Evolutionary conservation across 2,113 vertebrate genomes (phyloP).

Genomic region (Stigmatopora nigra): DNA sequence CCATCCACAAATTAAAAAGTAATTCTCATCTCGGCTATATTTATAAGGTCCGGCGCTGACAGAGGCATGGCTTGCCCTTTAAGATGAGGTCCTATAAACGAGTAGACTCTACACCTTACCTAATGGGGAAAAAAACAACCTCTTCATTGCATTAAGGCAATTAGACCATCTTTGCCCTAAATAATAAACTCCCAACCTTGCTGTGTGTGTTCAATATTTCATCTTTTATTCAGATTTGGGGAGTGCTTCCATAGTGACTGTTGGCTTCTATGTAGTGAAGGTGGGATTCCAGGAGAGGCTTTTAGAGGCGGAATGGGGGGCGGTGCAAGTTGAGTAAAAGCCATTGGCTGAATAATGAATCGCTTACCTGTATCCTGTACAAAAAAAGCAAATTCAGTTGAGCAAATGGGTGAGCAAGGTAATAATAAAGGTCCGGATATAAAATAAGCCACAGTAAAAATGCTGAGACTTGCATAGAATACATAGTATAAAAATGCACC

Average conservation of each 20-base stretch:
- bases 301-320: conserved; percentile 45
- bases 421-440: conserved; percentile 31
- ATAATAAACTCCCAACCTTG: conserved; percentile 71
- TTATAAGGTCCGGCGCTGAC: conserved; percentile 46
- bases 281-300: conserved; percentile 66
- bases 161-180: conserved; percentile 68
- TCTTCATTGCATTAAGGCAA: conserved; percentile 66
- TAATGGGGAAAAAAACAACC: conserved; percentile 42
- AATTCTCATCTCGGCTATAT: conserved; percentile 57
- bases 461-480: not conserved
- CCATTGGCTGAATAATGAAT: conserved; percentile 67
- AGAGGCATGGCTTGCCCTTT: conserved; percentile 30
- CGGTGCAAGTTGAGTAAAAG: conserved; percentile 64
- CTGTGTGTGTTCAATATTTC: conserved; percentile 69
- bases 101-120: conserved; percentile 33
- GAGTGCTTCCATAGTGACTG: conserved; percentile 66
- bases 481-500: not conserved
- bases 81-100: conserved; percentile 30
- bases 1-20: conserved; percentile 66
- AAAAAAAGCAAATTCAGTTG: conserved; percentile 21
- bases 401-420: conserved; percentile 28
- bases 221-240: conserved; percentile 71
- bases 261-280: conserved; percentile 63
- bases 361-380: conserved; percentile 58
- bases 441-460: conserved; percentile 15